A percentile compares a stretch with the other conserved stretches of the same genome.
These are phyloP conservation scores for Ochropacha duplaris DNA, from an alignment of 2,888 invertebrate species.

Conservation along the genomic window DNA sequence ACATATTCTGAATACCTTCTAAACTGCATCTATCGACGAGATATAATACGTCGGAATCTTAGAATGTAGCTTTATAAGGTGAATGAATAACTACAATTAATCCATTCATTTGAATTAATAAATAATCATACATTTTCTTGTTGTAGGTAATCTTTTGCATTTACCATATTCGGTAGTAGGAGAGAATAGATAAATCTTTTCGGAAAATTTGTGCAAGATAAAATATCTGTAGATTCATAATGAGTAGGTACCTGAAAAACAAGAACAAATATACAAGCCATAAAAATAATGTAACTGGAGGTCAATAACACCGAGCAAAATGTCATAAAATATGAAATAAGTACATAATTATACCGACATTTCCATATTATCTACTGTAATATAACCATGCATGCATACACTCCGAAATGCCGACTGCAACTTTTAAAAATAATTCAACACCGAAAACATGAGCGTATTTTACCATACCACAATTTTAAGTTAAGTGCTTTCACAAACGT, in stretches of 20 bases:
- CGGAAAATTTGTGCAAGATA: too few species aligned
- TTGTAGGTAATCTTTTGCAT: too few species aligned
- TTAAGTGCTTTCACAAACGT: conserved; percentile 25
- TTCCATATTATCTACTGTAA: background rate
- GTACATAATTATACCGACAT: background rate
- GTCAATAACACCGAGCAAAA: background rate
- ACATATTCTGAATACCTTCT: background rate
- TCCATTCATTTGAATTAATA: too few species aligned
- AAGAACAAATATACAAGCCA: background rate
- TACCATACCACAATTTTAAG: conserved; percentile 25
- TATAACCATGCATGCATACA: background rate
- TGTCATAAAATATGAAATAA: background rate
- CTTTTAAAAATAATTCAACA: background rate
- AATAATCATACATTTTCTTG: too few species aligned
- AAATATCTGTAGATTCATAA: background rate
- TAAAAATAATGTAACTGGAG: background rate
- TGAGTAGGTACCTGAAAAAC: background rate
- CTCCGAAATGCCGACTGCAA: background rate
- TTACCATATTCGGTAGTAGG: too few species aligned
- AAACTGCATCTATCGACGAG: background rate
- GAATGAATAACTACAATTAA: too few species aligned
- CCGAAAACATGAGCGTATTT: conserved; percentile 13
- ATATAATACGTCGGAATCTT: too few species aligned
- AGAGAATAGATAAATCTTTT: too few species aligned
- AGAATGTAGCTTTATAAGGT: too few species aligned